Base-by-base conservation (phyloP, 2,888 invertebrate genomes). In the Eupeodes latifasciatus region DNA sequence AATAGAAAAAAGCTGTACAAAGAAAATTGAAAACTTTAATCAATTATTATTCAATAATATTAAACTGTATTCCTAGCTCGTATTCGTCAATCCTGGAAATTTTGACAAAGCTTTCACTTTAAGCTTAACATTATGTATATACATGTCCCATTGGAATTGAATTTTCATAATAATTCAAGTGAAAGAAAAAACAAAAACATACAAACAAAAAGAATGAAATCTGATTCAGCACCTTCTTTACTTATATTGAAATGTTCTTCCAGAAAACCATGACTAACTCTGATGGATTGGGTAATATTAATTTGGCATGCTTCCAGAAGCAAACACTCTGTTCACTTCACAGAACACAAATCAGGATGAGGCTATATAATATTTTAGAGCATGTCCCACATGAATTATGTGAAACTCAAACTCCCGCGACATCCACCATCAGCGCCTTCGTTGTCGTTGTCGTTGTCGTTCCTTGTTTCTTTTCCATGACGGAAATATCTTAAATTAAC, bases 201-300 rank as follows among this genome's bases (percentile, higher is more conserved):
- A 4, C 55, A 44, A 19, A 19, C 80, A 59, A 47, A 40, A 40
- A 40, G 9, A 40, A 5, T 40, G 40, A 27, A 27, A 27, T 27
- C 27, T 66, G 34, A 85, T 66, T 80, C 66, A 77, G 72, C 40
- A 62, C 27, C 9, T 40, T 5, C 16, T 44, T 44, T 59, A 61
- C 53, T 51, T 85, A 64, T 72, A 76, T 75, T 85, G 47, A 44
- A 72, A 66, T 64, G 34, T 72, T 44, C 47, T 76, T 81, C 85
- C 85, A 85, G 81, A 72, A 77, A 47, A 27, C 19, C 71, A 78
- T 78, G 85, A 81, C 81, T 77, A 81, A 66, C 36, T 5, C 77
- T 81, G 85, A 85, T 81, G 81, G 61, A 81, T 85, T 78, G 85
- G 77, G 72, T 81, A 81, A 81, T 72, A 85, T 78, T 66, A 81